These are phyloP conservation scores for Euura lappo DNA, from an alignment of 1,140 invertebrate genomes.

Conservation along the genomic window DNA sequence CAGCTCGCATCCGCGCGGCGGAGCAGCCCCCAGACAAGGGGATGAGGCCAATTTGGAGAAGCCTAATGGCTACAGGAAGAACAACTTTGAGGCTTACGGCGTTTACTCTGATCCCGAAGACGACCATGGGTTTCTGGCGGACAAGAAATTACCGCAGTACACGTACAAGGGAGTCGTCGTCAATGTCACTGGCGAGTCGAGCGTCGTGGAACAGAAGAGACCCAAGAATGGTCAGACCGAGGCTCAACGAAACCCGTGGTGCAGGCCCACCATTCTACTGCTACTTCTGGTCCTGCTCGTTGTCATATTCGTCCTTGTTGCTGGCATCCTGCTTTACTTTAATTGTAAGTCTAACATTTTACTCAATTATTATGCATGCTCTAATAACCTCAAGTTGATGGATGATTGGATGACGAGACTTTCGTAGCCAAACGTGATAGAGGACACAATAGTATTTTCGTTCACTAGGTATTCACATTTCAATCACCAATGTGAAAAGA, in stretches of 20 bases:
- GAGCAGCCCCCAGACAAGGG: slow-evolving; percentile 45
- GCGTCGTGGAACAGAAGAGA: slow-evolving; percentile 55
- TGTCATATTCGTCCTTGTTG: slow-evolving; percentile 64
- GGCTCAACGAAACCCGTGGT: slow-evolving; percentile 55
- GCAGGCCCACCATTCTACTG: slow-evolving; percentile 61
- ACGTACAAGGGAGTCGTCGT: slow-evolving; percentile 63
- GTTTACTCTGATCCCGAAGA: slow-evolving; percentile 63
- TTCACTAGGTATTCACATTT: no score
- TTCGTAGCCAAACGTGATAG: no score
- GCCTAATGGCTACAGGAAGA: slow-evolving; percentile 57
- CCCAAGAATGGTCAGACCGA: slow-evolving; percentile 47
- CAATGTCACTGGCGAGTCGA: slow-evolving; percentile 59
- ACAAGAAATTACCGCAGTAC: slow-evolving; percentile 55
- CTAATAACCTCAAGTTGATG: no score
- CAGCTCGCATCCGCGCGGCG: slow-evolving; percentile 53
- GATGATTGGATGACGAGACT: no score
- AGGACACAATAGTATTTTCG: no score
- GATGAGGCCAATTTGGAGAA: slow-evolving; percentile 46
- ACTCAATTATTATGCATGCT: no score
- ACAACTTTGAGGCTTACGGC: slow-evolving; percentile 61
- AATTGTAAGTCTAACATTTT: slow-evolving; percentile 61
- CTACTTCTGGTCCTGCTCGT: slow-evolving; percentile 62
- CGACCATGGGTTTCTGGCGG: slow-evolving; percentile 59
- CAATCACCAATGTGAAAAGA: no score
- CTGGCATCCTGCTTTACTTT: slow-evolving; percentile 65